Evolutionary conservation across 2,797 vertebrate species (phyloP), one percentile per base, ranked within the genome.

Genomic region (Malacoctenus gilli): DNA sequence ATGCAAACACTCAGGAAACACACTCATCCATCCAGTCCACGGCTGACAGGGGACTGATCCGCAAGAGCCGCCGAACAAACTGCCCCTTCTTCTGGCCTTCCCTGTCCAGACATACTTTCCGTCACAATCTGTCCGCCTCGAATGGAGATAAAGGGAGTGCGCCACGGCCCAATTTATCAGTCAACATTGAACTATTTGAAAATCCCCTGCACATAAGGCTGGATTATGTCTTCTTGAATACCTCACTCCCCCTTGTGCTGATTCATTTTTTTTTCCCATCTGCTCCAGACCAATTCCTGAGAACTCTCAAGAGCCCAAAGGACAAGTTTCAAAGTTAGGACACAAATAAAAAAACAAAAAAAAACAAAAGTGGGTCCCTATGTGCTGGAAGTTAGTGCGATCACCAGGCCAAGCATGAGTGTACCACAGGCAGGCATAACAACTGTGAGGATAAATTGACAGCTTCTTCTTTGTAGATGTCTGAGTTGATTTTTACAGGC

Each of bases 91-190:
- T 89, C 87, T 88, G 68, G 73, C 76, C 68, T 76, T 78, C 43
- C 41, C 62, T 56, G 73, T 75, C 63, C 74, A 82, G 81, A 81
- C 76, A 70, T 90, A 93, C 87, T 84, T 77, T 87, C 79, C 77
- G 79, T 79, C 39, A 30, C 74, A 85, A 80, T 87, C 89, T 73
- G 80, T 83, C 70, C 64, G 37, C 75, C 68, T 57, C 36, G 37
- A 90, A 83, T 78, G 79, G 75, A 94, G 93, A 95, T 94, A 93
- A 94, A 90, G 78, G n/a, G 77, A 78, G 72, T 89, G 91, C 56
- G 59, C 83, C 89, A 92, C 85, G 80, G 82, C 82, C 73, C 53
- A 84, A 68, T 92, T 91, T 92, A 92, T 92, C 93, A 89, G 85
- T 80, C 87, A 93, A 69, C 80, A 75, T 61, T 73, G 68, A 81